Evolutionary conservation across 2,113 vertebrate genomes (phyloP).

Genomic region (Anguilla japonica): DNA sequence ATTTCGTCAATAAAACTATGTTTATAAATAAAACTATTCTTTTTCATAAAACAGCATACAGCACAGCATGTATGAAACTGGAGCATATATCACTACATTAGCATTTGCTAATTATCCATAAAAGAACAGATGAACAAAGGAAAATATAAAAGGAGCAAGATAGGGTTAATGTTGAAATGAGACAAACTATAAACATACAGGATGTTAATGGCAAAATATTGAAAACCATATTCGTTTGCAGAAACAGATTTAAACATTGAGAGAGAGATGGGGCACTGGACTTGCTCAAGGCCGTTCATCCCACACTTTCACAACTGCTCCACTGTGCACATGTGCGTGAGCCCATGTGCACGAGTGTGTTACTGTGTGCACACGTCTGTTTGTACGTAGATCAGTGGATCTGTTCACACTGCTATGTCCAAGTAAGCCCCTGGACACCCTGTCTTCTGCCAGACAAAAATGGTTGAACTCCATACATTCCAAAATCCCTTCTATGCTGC

Average conservation of each 20-base stretch:
- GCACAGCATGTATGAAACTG: conserved; percentile 49
- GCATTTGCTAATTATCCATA: conserved; percentile 56
- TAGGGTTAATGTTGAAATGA: conserved; percentile 57
- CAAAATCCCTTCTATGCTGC: neutral
- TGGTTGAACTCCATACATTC: neutral
- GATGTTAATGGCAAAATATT: conserved; percentile 39
- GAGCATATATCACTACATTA: conserved; percentile 57
- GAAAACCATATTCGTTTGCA: conserved; percentile 22
- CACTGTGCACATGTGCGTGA: neutral
- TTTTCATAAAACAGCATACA: conserved; percentile 64
- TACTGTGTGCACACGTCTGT: neutral
- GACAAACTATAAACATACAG: conserved; percentile 39
- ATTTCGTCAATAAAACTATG: conserved; percentile 85
- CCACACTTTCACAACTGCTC: neutral
- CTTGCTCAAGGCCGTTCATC: neutral
- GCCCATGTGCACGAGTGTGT: neutral
- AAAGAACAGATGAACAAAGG: conserved; percentile 57
- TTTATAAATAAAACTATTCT: conserved; percentile 89
- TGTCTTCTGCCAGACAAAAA: neutral
- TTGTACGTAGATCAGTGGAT: neutral
- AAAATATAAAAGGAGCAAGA: conserved; percentile 44
- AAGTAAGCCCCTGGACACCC: neutral
- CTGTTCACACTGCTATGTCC: neutral
- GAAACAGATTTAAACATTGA: conserved; percentile 28
- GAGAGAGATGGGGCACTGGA: conserved; percentile 5